Evolutionary conservation across 64 coral and sea anemone genomes (phyloP).

Genomic region (Montipora cactus): DNA sequence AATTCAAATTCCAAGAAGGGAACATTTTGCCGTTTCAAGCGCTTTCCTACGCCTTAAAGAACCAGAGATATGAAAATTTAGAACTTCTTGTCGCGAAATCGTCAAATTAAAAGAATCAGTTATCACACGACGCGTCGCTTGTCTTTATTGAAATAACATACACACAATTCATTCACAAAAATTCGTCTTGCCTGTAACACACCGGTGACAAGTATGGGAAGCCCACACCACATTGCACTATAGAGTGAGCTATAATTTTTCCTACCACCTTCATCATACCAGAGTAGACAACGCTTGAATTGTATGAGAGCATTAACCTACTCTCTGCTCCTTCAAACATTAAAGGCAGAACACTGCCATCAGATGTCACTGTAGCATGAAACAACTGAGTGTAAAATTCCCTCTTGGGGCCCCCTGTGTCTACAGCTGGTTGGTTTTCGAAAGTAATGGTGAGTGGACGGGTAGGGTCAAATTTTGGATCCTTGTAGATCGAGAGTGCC

Average conservation of each 20-base stretch:
- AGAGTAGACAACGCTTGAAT: conserved; percentile 45
- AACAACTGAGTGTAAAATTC: conserved; percentile 53
- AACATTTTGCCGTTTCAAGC: too few species aligned
- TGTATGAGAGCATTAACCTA: conserved; percentile 61
- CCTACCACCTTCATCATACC: conserved; percentile 46
- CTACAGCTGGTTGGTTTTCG: conserved; percentile 29
- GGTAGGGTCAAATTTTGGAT: conserved; percentile 28
- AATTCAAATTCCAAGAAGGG: too few species aligned
- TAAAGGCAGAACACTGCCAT: not conserved
- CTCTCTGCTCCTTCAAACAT: conserved; percentile 61
- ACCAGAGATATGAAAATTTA: too few species aligned
- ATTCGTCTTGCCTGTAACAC: conserved; percentile 6
- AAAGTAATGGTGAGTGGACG: conserved; percentile 40
- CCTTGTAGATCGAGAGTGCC: conserved; percentile 43
- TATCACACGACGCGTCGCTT: too few species aligned
- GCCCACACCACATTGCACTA: conserved; percentile 62
- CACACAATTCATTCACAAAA: too few species aligned
- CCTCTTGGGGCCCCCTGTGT: conserved; percentile 38
- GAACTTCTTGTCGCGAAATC: too few species aligned
- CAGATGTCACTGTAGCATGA: not conserved
- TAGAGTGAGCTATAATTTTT: conserved; percentile 70
- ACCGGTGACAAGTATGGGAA: conserved; percentile 53
- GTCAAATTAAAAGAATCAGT: too few species aligned
- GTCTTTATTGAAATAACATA: too few species aligned
- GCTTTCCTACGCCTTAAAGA: too few species aligned